Evolutionary conservation across 2,888 invertebrate genomes (phyloP).

Genomic region (Willowsia nigromaculata): DNA sequence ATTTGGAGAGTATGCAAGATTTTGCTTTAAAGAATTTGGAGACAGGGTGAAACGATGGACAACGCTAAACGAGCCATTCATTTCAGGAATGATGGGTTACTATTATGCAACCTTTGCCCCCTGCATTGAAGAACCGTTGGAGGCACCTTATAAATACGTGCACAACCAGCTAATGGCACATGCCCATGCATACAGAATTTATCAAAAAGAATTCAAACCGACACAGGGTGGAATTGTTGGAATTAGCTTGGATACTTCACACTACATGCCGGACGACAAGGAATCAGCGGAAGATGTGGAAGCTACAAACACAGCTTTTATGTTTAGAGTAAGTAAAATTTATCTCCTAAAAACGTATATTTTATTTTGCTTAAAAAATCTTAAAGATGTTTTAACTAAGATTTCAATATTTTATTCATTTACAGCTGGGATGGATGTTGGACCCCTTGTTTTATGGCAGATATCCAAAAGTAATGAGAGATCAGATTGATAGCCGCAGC

Average conservation of each 20-base stretch:
- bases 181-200: conserved; percentile 84
- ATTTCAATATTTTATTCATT: neutral
- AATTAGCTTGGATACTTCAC: conserved; percentile 77
- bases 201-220: conserved; percentile 83
- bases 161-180: conserved; percentile 86
- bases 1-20: conserved; percentile 82
- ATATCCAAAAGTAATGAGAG: conserved; percentile 72
- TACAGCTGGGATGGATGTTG: conserved; percentile 79
- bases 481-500: conserved; percentile 62
- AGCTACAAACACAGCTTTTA: conserved; percentile 77
- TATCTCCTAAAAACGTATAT: neutral
- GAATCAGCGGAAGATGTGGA: conserved; percentile 71
- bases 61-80: conserved; percentile 80
- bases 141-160: conserved; percentile 83
- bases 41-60: conserved; percentile 80
- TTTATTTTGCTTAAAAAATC: neutral
- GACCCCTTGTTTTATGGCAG: conserved; percentile 79
- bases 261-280: conserved; percentile 76
- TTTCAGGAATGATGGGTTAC: conserved; percentile 81
- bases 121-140: conserved; percentile 82
- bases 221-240: conserved; percentile 77
- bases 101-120: conserved; percentile 80
- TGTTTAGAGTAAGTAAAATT: conserved; percentile 74
- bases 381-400: neutral
- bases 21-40: conserved; percentile 81